These are phyloP conservation scores for Porites rus DNA, from an alignment of 92 coral and sea anemone species.

Conservation along the genomic window DNA sequence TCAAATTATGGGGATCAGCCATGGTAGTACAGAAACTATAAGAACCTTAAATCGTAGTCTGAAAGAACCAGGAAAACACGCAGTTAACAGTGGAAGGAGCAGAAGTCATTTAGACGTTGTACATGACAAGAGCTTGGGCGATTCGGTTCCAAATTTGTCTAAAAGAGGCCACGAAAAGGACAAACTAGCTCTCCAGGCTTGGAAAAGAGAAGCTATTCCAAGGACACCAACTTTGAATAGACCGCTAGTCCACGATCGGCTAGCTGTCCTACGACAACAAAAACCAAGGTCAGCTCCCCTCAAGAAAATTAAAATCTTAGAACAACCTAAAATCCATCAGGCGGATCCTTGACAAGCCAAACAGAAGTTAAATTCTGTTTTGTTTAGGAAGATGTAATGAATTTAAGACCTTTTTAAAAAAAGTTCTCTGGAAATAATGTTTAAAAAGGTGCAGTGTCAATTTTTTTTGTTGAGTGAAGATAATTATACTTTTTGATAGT, in stretches of 20 bases:
- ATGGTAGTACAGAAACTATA: not conserved
- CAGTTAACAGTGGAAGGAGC: not conserved
- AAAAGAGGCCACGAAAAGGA: not conserved
- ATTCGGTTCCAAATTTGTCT: not conserved
- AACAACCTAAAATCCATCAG: conserved; percentile 12
- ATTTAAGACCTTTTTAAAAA: too few relatives aligned
- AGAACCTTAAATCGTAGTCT: not conserved
- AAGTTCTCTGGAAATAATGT: too few relatives aligned
- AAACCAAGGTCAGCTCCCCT: not conserved
- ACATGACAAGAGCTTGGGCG: not conserved
- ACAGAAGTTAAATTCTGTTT: not conserved
- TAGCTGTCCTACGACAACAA: not conserved
- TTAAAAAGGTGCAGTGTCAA: not conserved
- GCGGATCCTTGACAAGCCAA: not conserved
- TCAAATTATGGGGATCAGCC: not conserved
- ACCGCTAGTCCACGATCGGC: not conserved
- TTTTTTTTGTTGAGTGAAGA: not conserved
- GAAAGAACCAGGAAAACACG: not conserved
- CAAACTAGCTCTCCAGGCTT: not conserved
- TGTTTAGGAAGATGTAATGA: not conserved
- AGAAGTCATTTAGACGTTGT: not conserved
- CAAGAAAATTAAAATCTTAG: conserved; percentile 16
- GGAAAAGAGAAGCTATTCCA: not conserved
- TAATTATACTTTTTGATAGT: not conserved
- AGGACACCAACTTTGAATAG: not conserved